Evolutionary conservation across 2,113 vertebrate genomes (phyloP).

Genomic region (Larimichthys crocea): DNA sequence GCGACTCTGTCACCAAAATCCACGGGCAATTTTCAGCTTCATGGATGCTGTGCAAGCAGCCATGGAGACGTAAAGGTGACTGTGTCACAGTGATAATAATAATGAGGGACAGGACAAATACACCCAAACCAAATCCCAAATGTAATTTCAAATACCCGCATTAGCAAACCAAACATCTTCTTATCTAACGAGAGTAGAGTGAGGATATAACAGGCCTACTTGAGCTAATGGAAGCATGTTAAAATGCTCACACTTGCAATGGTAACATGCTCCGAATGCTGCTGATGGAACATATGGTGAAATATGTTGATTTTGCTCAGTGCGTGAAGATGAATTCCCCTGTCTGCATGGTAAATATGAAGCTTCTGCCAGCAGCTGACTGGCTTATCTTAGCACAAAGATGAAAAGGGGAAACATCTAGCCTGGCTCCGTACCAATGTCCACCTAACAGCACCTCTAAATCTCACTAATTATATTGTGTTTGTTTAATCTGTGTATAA

Average conservation of each 20-base stretch:
- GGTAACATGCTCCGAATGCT: neutral
- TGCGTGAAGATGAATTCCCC: too few species aligned
- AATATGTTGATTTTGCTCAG: neutral
- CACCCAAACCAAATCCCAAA: neutral
- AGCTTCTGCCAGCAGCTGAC: too few species aligned
- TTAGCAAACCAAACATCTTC: neutral
- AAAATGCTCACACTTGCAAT: neutral
- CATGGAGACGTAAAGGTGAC: neutral
- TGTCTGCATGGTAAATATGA: neutral
- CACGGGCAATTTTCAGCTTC: constrained; percentile 17
- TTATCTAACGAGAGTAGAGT: neutral
- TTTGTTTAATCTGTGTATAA: neutral
- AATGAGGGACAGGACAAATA: neutral
- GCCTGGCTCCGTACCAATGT: too few species aligned
- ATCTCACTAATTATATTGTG: neutral
- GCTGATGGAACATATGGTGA: neutral
- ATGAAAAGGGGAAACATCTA: neutral
- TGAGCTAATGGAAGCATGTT: neutral
- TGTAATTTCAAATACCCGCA: neutral
- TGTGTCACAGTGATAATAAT: neutral
- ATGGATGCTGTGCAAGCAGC: constrained; percentile 3
- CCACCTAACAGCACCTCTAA: neutral
- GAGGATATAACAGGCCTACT: neutral
- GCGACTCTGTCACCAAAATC: constrained; percentile 15
- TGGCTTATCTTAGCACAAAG: neutral